Evolutionary conservation across 2,113 vertebrate species (phyloP), one percentile per base, ranked within the genome.

Genomic region (Panurus biarmicus): DNA sequence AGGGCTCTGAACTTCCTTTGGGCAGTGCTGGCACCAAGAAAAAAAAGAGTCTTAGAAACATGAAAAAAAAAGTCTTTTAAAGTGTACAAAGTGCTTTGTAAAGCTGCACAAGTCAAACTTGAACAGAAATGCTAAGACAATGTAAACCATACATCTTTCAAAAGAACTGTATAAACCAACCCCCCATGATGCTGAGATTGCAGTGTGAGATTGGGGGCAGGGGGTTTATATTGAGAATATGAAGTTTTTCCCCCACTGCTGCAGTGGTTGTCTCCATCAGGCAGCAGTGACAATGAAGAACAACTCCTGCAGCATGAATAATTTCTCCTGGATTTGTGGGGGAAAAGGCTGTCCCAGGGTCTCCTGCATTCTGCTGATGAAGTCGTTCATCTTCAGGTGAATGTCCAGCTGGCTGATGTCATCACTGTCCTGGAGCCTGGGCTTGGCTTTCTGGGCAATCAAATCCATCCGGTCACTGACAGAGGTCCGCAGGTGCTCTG

Each of bases 341-440:
- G 98, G 98, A 11, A 99, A 94, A 12, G 97, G 96, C 53, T 98
- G 80, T 40, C 97, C 98, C 10, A 99, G 87, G 85, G 97, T 97
- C 33, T 96, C 69, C 84, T 92, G 56, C 44, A 98, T 97, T 80
- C 98, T 98, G 36, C 76, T 92, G 50, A 95, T 96, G 89, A 99
- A 99, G 56, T 89, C 62, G 11, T 98, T 90, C 1, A 98, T 94
- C 11, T 98, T 98, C 71, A 97, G 92, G 19, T 96, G 94, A 58
- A 99, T 94, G 1, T 97, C 98, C 7, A 94, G 16, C 22, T 76
- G 93, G 7, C 97, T 98, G 79, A 99, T 91, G 50, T 88, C 91
- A 15, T 99, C 98, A 0, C 97, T 84, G 8, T 92, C 93, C 38
- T 97, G 98, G 77, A 97, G 97, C 79, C 97, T 97, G 56, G 97